Evolutionary conservation across 2,888 invertebrate genomes (phyloP).

Genomic region (Drosophila paramelanica): DNA sequence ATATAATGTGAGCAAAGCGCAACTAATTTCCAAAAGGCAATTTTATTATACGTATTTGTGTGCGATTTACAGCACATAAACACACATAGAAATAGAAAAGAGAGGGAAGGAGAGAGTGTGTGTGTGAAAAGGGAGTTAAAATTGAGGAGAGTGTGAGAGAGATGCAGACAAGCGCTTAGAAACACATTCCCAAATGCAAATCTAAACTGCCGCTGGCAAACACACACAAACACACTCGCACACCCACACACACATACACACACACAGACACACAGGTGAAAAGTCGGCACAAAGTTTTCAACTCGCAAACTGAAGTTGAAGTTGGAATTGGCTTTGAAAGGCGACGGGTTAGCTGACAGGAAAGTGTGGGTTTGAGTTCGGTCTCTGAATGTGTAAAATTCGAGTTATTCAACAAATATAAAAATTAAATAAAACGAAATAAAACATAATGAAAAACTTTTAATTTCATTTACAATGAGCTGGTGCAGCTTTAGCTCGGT

Average conservation of each 20-base stretch:
- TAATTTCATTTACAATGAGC: conserved; percentile 73
- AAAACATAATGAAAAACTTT: conserved; percentile 50
- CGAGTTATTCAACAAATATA: conserved; percentile 22
- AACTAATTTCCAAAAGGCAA: conserved; percentile 78
- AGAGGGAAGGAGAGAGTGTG: conserved; percentile 11
- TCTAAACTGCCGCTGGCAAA: conserved; percentile 66
- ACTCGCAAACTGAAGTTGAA: conserved; percentile 59
- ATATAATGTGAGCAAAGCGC: conserved; percentile 68
- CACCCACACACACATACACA: conserved; percentile 12
- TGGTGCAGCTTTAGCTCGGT: conserved; percentile 28
- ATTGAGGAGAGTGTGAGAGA: not conserved
- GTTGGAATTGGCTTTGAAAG: conserved; percentile 61
- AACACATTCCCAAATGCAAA: conserved; percentile 74
- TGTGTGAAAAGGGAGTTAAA: not conserved
- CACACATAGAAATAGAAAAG: conserved; percentile 9
- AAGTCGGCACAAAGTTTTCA: conserved; percentile 63
- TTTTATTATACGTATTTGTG: conserved; percentile 65
- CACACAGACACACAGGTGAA: conserved; percentile 33
- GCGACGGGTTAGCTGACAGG: conserved; percentile 6
- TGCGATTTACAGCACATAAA: conserved; percentile 30
- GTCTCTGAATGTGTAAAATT: conserved; percentile 23
- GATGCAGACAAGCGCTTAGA: conserved; percentile 39
- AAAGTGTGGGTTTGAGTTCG: too few species aligned
- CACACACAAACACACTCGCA: conserved; percentile 2
- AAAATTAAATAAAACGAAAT: conserved; percentile 4